These are phyloP conservation scores for Pelodytes ibericus DNA, from an alignment of 2,797 vertebrate genomes.

Conservation along the genomic window DNA sequence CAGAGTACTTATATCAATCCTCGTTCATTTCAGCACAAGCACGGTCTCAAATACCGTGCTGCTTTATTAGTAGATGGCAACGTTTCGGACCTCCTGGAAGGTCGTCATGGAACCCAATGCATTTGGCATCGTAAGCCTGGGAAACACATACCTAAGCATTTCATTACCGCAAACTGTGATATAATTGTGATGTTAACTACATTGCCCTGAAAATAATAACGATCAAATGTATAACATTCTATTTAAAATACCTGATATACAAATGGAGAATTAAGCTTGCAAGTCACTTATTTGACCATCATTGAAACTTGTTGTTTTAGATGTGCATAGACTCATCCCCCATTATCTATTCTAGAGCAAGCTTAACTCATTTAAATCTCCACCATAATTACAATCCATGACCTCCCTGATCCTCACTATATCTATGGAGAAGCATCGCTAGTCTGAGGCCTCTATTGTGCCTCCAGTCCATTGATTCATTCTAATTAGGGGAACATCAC, in stretches of 20 bases:
- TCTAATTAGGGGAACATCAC: constrained; percentile 52
- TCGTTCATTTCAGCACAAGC: too few species aligned
- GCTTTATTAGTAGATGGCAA: too few species aligned
- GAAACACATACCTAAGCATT: too few species aligned
- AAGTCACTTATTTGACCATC: not conserved
- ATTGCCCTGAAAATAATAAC: too few species aligned
- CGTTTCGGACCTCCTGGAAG: too few species aligned
- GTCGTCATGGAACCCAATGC: too few species aligned
- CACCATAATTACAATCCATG: constrained; percentile 45
- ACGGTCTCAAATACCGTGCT: too few species aligned
- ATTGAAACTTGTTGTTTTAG: not conserved
- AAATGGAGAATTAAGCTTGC: not conserved
- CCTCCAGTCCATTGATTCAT: constrained; percentile 22
- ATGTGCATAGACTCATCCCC: constrained; percentile 45
- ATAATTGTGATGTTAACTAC: too few species aligned
- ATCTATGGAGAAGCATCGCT: constrained; percentile 29
- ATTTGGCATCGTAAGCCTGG: too few species aligned
- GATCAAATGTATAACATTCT: too few species aligned
- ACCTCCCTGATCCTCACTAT: constrained; percentile 44
- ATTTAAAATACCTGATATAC: not conserved
- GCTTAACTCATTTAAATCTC: constrained; percentile 48
- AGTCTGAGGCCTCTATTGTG: constrained; percentile 30
- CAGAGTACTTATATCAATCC: too few species aligned
- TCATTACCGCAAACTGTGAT: too few species aligned
- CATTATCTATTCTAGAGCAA: constrained; percentile 35